These are phyloP conservation scores for Coleophora deauratella DNA, from an alignment of 2,888 invertebrate genomes.

Conservation along the genomic window DNA sequence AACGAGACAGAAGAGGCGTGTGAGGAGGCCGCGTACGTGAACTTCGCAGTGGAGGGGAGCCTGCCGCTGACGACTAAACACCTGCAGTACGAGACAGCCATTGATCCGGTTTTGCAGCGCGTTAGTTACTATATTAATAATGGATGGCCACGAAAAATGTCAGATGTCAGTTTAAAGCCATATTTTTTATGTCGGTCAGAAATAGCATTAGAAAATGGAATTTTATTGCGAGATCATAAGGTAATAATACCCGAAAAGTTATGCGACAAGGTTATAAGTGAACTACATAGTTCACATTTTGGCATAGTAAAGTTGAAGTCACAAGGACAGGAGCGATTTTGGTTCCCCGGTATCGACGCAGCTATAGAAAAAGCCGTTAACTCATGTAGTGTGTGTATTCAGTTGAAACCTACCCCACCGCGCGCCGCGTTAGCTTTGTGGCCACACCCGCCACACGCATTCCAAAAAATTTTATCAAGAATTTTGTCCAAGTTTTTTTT, in stretches of 20 bases:
- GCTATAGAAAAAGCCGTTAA: neutral
- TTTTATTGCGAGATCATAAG: conserved; percentile 1
- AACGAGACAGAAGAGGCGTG: neutral
- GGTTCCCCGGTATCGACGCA: neutral
- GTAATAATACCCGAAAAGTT: neutral
- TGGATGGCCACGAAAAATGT: neutral
- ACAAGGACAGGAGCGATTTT: neutral
- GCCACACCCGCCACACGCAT: too few relatives aligned
- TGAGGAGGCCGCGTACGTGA: neutral
- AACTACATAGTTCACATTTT: neutral
- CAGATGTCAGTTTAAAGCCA: neutral
- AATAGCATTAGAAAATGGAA: neutral
- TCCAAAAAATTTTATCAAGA: neutral
- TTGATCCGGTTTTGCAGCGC: neutral
- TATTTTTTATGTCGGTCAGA: neutral
- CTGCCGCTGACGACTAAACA: neutral
- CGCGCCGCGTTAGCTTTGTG: too few relatives aligned
- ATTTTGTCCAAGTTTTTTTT: too few relatives aligned
- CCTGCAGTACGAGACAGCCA: neutral
- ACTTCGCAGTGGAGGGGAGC: neutral
- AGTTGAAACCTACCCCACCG: neutral
- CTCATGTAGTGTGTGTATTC: neutral
- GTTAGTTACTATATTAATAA: neutral
- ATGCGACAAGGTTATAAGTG: neutral
- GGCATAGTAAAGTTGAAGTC: conserved; percentile 1